Evolutionary conservation across 2,797 vertebrate genomes (phyloP), one percentile per base, ranked within the genome.

Genomic region (Poecilia wingei): DNA sequence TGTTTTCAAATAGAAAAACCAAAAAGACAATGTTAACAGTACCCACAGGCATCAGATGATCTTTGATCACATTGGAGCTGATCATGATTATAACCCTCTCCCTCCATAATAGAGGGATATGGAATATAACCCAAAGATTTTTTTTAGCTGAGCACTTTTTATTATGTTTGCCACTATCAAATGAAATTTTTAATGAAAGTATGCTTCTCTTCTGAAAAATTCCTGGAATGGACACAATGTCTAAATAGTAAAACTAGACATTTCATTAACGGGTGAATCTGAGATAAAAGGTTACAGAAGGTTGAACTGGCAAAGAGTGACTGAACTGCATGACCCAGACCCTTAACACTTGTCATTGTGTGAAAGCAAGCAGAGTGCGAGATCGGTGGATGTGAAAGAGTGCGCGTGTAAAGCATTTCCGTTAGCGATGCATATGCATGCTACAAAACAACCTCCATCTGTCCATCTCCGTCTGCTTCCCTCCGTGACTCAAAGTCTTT

Each of bases 401-500:
- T 33, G n/a, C 33, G 79, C 72, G 31, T 70, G 59, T 3, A 72
- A 85, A 84, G 72, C 73, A 76, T 78, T 84, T 87, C 84, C n/a
- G 59, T 41, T 76, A 31, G 79, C 66, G 76, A 74, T 79, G 73
- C 76, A 82, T 79, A 78, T 86, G 76, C 77, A 80, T 83, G 80
- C 77, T 79, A 68, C 82, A 84, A 77, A 83, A 79, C 22, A 68
- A 82, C 66, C 82, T 53, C 84, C 79, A 81, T 85, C 84, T 81
- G 43, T 79, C 80, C 76, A 75, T 87, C 79, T 84, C 74, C 61
- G 75, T 85, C 81, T 88, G 75, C 77, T 82, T 85, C 86, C 83
- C 76, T 86, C 79, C 74, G 64, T 4, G 73, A 80, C 39, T 66
- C 79, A 61, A 83, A 84, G 80, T 72, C 91, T 92, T 90, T 92